Conservation (phyloP, 2,797 vertebrate species). For the Chaenodraco wilsoni region DNA sequence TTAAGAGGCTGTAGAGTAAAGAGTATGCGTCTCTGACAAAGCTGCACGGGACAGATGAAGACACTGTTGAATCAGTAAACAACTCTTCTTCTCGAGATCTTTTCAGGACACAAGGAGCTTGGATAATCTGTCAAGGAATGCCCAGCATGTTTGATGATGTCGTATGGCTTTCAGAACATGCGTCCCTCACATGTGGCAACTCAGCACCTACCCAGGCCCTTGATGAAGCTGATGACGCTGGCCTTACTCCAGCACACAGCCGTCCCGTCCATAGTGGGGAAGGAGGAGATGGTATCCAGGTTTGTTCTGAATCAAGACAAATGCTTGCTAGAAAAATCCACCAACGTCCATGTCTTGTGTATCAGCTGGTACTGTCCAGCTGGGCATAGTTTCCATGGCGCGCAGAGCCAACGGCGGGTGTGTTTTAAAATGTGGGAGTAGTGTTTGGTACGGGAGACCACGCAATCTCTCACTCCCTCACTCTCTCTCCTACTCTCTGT, state of each 20-base stretch:
- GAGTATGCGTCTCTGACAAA: background rate
- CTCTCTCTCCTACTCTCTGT: conserved; percentile 1
- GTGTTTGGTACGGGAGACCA: conserved; percentile 57
- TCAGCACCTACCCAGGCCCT: conserved; percentile 89
- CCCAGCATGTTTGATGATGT: conserved; percentile 46
- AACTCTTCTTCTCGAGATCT: conserved; percentile 28
- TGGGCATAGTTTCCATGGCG: conserved; percentile 69
- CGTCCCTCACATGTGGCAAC: conserved; percentile 35
- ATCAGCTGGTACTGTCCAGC: conserved; percentile 51
- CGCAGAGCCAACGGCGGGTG: conserved; percentile 51
- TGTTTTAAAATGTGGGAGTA: conserved; percentile 66
- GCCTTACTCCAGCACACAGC: conserved; percentile 94
- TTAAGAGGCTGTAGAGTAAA: background rate
- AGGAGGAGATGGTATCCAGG: conserved; percentile 71
- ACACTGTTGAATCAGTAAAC: background rate
- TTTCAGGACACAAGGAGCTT: conserved; percentile 34
- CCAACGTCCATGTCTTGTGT: conserved; percentile 57
- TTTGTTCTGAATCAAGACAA: conserved; percentile 54
- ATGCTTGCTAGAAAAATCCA: conserved; percentile 58
- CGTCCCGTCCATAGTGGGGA: conserved; percentile 90
- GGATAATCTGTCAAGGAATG: conserved; percentile 47
- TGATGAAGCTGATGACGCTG: conserved; percentile 94
- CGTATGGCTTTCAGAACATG: conserved; percentile 46
- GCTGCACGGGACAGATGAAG: conserved; percentile 11
- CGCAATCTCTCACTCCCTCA: conserved; percentile 37